Evolutionary conservation across 2,797 vertebrate genomes (phyloP), one percentile per base, ranked within the genome.

Genomic region (Mormyrops attenuatus): DNA sequence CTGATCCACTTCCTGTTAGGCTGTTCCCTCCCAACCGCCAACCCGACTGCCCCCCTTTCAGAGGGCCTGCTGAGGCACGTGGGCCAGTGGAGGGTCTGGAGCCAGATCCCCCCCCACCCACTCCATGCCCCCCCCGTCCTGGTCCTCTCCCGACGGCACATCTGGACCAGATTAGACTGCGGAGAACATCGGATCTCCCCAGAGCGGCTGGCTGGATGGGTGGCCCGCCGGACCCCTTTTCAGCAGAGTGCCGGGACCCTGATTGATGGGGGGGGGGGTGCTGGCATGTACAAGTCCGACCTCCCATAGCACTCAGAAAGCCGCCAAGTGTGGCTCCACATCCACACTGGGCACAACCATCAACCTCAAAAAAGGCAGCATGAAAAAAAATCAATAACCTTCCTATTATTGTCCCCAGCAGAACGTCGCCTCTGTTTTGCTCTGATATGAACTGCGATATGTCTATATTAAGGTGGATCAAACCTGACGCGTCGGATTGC

Each of bases 101-200:
- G 87, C 44, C 52, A 50, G 30, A 3, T 20, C n/a, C 69, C 15
- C 41, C 34, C 84, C 63, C 9, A 0, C n/a, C 60, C 52, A 13
- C 41, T 7, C 22, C 60, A 9, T 20, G 41, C 47, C 20, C 30
- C 30, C 30, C 41, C 41, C 17, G 17, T 6, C 60, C 15, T 26
- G 4, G 47, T 50, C 52, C n/a, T 49, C 41, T 84, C 89, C 89
- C 34, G 47, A 94, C 91, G 90, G 93, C 93, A 95, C 96, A 96
- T 97, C 96, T 97, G 96, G 96, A 96, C 93, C 89, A 90, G 93
- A 96, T 96, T 96, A 96, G 92, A 92, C 93, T 92, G 92, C 92
- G 89, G 95, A 93, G 95, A 88, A 96, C 95, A 96, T 93, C 92
- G 93, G 95, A 96, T 96, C 96, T 94, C 95, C 95, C 94, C 95